phyloP scores from a whole-genome alignment of 2,888 invertebrate genomes.

The Caenorhabditis sp. region DNA sequence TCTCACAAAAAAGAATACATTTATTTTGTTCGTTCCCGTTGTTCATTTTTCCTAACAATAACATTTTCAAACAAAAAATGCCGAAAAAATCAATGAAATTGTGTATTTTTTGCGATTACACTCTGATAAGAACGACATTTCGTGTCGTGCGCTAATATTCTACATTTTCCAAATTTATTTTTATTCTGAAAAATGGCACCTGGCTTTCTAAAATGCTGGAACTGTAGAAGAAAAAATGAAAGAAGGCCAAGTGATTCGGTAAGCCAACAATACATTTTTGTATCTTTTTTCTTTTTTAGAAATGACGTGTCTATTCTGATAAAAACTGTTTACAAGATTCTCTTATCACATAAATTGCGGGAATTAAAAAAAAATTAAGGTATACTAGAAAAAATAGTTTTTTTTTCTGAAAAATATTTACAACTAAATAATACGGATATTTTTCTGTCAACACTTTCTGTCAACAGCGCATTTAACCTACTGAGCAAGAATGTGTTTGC shows the following conservation, averaged over 20 bases:
- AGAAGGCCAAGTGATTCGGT: neutral
- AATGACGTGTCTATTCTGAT: neutral
- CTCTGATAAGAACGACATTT: neutral
- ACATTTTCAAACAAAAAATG: neutral
- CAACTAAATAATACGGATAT: too few relatives aligned
- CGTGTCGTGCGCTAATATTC: neutral
- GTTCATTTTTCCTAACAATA: too few relatives aligned
- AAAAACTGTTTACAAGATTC: too few relatives aligned
- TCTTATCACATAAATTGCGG: neutral
- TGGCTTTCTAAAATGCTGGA: constrained; percentile 1
- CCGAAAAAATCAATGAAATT: neutral
- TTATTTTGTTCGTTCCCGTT: too few relatives aligned
- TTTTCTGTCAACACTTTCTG: too few relatives aligned
- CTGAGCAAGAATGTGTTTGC: too few relatives aligned
- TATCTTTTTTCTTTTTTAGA: neutral
- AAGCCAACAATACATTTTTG: neutral
- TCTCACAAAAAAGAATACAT: too few relatives aligned
- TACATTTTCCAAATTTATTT: constrained; percentile 1
- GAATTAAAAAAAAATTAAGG: too few relatives aligned
- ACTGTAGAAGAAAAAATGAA: neutral
- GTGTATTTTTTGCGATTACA: neutral
- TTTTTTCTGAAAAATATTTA: too few relatives aligned
- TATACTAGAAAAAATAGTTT: too few relatives aligned
- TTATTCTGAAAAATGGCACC: neutral
- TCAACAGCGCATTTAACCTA: too few relatives aligned